A percentile compares a stretch with the other conserved stretches of the same genome.
Evolutionary conservation across 2,113 vertebrate species (phyloP).

Genomic region (Neodon shergylaensis): DNA sequence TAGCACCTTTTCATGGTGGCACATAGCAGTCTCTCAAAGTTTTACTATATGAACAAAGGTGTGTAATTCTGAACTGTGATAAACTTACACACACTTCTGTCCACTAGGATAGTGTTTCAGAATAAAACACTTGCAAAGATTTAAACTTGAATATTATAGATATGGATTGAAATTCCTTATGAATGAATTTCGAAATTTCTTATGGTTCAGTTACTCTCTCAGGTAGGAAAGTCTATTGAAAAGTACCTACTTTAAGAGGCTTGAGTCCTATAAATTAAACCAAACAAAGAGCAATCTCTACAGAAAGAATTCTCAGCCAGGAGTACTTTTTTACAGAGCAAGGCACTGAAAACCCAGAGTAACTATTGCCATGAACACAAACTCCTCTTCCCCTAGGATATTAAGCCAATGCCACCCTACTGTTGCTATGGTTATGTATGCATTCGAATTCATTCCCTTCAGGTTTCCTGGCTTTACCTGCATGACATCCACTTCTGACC

Average conservation of each 20-base stretch:
- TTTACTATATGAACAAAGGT: not conserved
- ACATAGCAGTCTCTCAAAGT: not conserved
- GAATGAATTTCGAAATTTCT: conserved; percentile 21
- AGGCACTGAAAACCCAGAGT: not conserved
- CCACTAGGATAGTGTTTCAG: not conserved
- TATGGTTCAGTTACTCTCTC: conserved; percentile 37
- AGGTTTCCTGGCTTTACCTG: conserved; percentile 86
- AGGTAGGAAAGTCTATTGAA: not conserved
- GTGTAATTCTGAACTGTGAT: not conserved
- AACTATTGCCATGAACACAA: not conserved
- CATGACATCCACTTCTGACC: conserved; percentile 91
- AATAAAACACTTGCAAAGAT: not conserved
- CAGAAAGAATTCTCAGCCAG: not conserved
- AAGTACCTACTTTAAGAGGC: not conserved
- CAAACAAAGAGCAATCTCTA: conserved; percentile 15
- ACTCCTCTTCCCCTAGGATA: not conserved
- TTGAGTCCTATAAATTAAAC: conserved; percentile 1
- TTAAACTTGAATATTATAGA: conserved; percentile 3
- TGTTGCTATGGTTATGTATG: not conserved
- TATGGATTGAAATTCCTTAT: not conserved
- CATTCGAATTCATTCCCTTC: not conserved
- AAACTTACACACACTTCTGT: not conserved
- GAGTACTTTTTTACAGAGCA: not conserved
- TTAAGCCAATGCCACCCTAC: not conserved
- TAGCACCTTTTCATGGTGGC: not conserved